A percentile compares a stretch with the other conserved stretches of the same genome.
phyloP scores from a whole-genome alignment of 2,888 invertebrate species.

The Hoplodrina blanda region DNA sequence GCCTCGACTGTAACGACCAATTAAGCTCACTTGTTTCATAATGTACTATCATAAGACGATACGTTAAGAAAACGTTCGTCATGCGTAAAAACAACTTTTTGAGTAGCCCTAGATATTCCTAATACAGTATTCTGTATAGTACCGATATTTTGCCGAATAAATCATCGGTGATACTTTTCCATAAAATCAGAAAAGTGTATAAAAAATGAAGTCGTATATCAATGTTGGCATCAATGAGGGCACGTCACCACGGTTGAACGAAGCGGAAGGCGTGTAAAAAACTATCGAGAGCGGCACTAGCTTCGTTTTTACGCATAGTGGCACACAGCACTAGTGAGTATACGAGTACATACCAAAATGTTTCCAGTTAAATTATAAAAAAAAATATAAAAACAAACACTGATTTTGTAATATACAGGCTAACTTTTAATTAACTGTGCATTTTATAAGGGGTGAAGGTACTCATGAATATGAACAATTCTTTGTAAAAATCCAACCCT shows the following conservation, averaged over 20 bases:
- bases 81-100: too few species aligned
- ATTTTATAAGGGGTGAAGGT: too few species aligned
- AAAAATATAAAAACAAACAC: constrained; percentile 2
- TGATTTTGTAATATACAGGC: too few species aligned
- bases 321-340: background rate
- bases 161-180: constrained; percentile 19
- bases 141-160: constrained; percentile 14
- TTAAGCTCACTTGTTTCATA: too few species aligned
- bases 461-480: too few species aligned
- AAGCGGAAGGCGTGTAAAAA: constrained; percentile 56
- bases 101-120: background rate
- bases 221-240: constrained; percentile 34
- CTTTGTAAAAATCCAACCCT: too few species aligned
- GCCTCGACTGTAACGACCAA: too few species aligned
- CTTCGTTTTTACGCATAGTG: constrained; percentile 7
- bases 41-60: background rate
- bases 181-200: constrained; percentile 42
- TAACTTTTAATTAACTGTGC: too few species aligned
- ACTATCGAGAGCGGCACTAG: constrained; percentile 19
- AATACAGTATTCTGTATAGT: background rate
- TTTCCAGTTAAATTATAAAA: background rate
- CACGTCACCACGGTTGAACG: constrained; percentile 53
- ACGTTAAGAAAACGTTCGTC: background rate
- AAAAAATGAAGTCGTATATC: constrained; percentile 60
- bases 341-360: background rate